Conservation (phyloP, 2,888 invertebrate species). For the Lasioglossum lativentre region DNA sequence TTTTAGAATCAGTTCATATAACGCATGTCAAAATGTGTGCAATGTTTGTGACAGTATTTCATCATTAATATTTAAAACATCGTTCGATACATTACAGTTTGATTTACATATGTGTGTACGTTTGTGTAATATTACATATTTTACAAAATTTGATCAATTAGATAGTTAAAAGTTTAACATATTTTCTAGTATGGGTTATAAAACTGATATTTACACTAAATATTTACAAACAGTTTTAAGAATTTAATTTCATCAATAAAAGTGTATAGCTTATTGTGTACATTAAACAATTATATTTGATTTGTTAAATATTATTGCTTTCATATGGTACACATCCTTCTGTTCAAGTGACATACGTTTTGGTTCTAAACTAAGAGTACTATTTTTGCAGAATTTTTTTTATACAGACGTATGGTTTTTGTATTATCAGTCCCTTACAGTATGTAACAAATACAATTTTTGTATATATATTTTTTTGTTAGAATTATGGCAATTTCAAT, state of each 20-base stretch:
- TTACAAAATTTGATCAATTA: constrained; percentile 13
- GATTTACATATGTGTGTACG: not conserved
- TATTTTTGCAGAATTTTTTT: not conserved
- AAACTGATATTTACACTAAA: not conserved
- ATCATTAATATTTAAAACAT: constrained; percentile 34
- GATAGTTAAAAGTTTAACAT: not conserved
- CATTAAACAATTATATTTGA: not conserved
- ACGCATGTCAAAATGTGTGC: not conserved
- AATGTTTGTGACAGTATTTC: constrained; percentile 11
- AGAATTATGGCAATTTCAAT: constrained; percentile 93
- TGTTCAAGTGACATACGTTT: constrained; percentile 7
- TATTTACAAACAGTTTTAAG: not conserved
- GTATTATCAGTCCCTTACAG: not conserved
- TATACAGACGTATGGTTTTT: not conserved
- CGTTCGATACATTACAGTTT: constrained; percentile 28
- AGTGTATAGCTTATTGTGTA: not conserved
- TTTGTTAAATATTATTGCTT: not conserved
- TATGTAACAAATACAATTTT: not conserved
- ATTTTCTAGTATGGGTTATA: not conserved
- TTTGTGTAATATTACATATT: constrained; percentile 6
- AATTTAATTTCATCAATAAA: not conserved
- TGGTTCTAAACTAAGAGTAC: not conserved
- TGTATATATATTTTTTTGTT: not conserved
- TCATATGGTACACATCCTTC: not conserved
- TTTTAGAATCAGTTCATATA: not conserved